Base-by-base conservation (phyloP, 2,888 invertebrate genomes). In the Charanyca ferruginea region DNA sequence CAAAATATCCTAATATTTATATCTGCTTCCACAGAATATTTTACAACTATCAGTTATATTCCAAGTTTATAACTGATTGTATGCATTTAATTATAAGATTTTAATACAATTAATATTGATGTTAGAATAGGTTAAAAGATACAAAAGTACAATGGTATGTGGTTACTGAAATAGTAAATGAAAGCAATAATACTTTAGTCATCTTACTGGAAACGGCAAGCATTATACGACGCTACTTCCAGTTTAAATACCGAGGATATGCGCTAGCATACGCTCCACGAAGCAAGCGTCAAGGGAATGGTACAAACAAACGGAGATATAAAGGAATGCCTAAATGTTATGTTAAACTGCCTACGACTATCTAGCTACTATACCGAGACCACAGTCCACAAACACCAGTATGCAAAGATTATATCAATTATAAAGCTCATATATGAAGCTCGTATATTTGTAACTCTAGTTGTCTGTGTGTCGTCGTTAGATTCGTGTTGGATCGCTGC, bases 401-500 rank as follows among this genome's bases (percentile, higher is more conserved):
- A 67, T 54, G 55, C 64, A 78, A 75, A 66, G 53, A 54, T 64
- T 63, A 74, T 70, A 79, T 77, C 79, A 83, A 84, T 84, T 83
- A 65, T 62, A 79, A 77, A 62, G 38, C 54, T 72, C 62, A 38
- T 71, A 62, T 68, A 74, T 70, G 38, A 76, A 66, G 65, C 66
- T 68, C 62, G 71, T 66, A 51, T 67, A 65, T 67, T 66, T 62
- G 58, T 77, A 80, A 63, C 57, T 55, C 58, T 79, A 79, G 71
- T 73, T 52, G 69, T 71, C 55, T 76, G 73, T 76, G 75, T 79
- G 73, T 80, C 61, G 74, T 77, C 55, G 52, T 76, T 76, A 81
- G 78, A 79, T 67, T 75, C 48, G 72, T 66, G 67, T 77, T 54
- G 66, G 68, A 76, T 66, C 81, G 84, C 84, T 85, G 84, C 84